Evolutionary conservation across 2,888 invertebrate species (phyloP), one percentile per base, ranked within the genome.

Genomic region (Drosophila nigritarsus): DNA sequence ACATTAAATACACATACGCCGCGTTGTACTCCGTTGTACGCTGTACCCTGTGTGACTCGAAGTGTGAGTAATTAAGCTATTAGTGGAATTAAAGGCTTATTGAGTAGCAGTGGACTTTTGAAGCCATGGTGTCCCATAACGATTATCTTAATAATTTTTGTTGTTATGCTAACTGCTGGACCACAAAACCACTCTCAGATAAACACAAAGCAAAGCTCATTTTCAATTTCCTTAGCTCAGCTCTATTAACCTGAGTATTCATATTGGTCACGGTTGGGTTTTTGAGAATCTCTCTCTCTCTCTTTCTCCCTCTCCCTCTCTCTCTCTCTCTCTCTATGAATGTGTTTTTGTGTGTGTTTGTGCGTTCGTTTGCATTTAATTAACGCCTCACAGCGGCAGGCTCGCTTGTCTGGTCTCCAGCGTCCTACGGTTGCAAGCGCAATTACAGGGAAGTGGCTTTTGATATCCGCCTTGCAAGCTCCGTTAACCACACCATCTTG

Each of bases 401-500:
- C 36, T 54, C 61, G 65, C 48, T 34, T 27, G 42, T 54, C 50
- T 55, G 51, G 45, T 67, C 69, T 72, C 62, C 32, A 53, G 67
- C 51, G 69, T 65, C 45, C 62, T 55, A 61, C 62, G 42, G 70
- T 70, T 69, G 73, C 70, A 65, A 69, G 58, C 70, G 78, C 83
- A 82, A 82, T 81, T 82, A 81, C 79, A 71, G 60, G 66, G 69
- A 82, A 82, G 79, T 82, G 77, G 73, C 83, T 81, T 83, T 81
- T 83, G 81, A 83, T 82, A 78, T 78, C 68, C 80, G 77, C 71
- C 69, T 65, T 71, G 77, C 66, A 65, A 77, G 82, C 69, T 80
- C 71, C 75, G 83, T 82, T 81, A 77, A 77, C 79, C 78, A 75
- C 80, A 73, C 34, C 65, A 61, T 78, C 83, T 82, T 82, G 20